Evolutionary conservation across 2,797 vertebrate species (phyloP).

Genomic region (Acrocephalus scirpaceus): DNA sequence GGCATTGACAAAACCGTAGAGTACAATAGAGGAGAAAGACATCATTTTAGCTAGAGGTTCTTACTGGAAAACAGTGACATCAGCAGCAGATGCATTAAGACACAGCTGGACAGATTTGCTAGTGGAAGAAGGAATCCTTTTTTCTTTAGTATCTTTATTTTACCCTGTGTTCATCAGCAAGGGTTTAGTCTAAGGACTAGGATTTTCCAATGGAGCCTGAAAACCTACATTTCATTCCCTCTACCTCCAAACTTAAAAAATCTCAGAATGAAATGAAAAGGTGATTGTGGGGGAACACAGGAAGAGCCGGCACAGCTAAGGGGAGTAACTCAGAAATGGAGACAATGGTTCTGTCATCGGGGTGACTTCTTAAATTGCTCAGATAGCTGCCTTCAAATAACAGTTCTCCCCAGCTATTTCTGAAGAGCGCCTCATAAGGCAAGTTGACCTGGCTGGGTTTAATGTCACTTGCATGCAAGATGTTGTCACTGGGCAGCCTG

Average conservation of each 20-base stretch:
- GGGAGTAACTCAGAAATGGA: not conserved
- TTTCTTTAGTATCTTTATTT: not conserved
- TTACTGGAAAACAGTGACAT: not conserved
- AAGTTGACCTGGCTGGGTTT: conserved; percentile 26
- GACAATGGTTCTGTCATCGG: not conserved
- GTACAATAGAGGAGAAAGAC: not conserved
- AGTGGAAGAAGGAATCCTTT: not conserved
- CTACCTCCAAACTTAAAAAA: not conserved
- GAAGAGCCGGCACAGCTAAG: not conserved
- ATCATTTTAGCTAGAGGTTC: not conserved
- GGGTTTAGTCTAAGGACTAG: not conserved
- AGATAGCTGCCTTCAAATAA: conserved; percentile 14
- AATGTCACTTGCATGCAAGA: not conserved
- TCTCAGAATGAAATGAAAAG: not conserved
- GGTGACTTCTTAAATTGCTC: conserved; percentile 22
- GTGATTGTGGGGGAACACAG: not conserved
- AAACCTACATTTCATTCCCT: not conserved
- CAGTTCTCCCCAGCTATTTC: conserved; percentile 25
- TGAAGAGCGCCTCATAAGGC: not conserved
- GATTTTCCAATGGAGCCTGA: not conserved
- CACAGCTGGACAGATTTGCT: not conserved
- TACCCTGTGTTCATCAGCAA: not conserved
- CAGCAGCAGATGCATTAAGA: not conserved
- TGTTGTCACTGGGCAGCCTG: not conserved
- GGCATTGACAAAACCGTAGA: not conserved